A percentile compares a stretch with the other conserved stretches of the same genome.
Conservation (phyloP, 2,888 invertebrate species). For the Dicyrtoma fusca region DNA sequence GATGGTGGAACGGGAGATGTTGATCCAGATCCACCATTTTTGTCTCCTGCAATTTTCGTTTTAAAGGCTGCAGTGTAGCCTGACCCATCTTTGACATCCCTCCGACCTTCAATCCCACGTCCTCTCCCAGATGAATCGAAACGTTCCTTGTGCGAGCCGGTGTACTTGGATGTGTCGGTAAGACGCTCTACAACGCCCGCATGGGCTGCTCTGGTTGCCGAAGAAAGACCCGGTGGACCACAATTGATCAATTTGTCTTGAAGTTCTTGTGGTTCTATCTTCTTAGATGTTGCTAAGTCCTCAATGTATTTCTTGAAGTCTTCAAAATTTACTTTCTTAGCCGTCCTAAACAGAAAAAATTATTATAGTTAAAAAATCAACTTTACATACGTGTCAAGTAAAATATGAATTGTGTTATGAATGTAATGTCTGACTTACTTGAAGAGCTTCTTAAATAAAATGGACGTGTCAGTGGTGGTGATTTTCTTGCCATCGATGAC, state of each 20-base stretch:
- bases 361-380: not conserved
- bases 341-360: constrained; percentile 50
- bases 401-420: no score
- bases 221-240: constrained; percentile 67
- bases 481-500: constrained; percentile 77
- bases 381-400: not conserved
- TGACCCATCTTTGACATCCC: constrained; percentile 58
- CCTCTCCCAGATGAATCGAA: constrained; percentile 61
- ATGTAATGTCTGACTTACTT: constrained; percentile 67
- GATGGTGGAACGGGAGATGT: constrained; percentile 8
- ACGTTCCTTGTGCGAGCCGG: constrained; percentile 60
- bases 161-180: constrained; percentile 61
- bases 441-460: constrained; percentile 79
- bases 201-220: constrained; percentile 55
- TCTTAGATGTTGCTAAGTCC: constrained; percentile 81
- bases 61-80: constrained; percentile 61
- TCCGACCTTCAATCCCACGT: constrained; percentile 60
- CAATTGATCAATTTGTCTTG: constrained; percentile 78
- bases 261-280: constrained; percentile 76
- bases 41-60: constrained; percentile 46
- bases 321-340: constrained; percentile 71
- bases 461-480: constrained; percentile 87
- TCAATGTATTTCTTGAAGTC: constrained; percentile 86
- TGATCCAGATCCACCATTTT: constrained; percentile 6
- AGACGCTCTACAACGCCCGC: constrained; percentile 59